Base-by-base conservation (phyloP, 2,888 invertebrate genomes). In the Leptinotarsa rubiginosa region DNA sequence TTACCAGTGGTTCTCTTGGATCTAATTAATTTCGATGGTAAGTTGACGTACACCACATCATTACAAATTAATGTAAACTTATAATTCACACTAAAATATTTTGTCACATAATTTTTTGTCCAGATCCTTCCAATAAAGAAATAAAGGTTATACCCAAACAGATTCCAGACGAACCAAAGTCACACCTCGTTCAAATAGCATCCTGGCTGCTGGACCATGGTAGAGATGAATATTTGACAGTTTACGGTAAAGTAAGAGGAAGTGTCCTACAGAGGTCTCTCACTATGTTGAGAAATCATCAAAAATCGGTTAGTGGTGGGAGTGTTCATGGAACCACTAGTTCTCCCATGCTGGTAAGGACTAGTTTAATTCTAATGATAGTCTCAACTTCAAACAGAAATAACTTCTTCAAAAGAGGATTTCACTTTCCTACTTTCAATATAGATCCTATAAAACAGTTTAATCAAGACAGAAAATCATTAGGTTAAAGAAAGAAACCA, bases 1-100 rank as follows among this genome's bases (percentile, higher is more conserved):
- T 92, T 96, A 22, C 95, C 98, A 0, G 94, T 97, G 2, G 92
- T 94, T n/a, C 90, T 98, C 13, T 89, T 98, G 84, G 97, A 97
- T 86, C 90, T 96, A 83, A 94, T 97, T 52, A 93, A 94, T 78
- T 80, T 80, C 65, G 84, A 85, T 71, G 84, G 83, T 84, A 80
- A 79, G 71, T 77, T 52, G 12, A 50, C 25, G n/a, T 25, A n/a
- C 15, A 10, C 4, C 12, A 13, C 0, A 16, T 65, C 16, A 41
- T 41, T 41, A 0, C 41, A 41, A 41, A 41, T 41, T 10, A 41
- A 41, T 41, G 10, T 12, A 10, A 12, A 41, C 12, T 41, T 12
- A 12, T 2, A 10, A 41, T 12, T 41, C 41, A 10, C 41, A 41
- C 41, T 41, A 10, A 41, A 41, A 41, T 41, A 10, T 41, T 41